Percentiles rank a stretch among this genome's conserved stretches.
Evolutionary conservation across 2,797 vertebrate genomes (phyloP).

Genomic region (Takifugu rubripes): DNA sequence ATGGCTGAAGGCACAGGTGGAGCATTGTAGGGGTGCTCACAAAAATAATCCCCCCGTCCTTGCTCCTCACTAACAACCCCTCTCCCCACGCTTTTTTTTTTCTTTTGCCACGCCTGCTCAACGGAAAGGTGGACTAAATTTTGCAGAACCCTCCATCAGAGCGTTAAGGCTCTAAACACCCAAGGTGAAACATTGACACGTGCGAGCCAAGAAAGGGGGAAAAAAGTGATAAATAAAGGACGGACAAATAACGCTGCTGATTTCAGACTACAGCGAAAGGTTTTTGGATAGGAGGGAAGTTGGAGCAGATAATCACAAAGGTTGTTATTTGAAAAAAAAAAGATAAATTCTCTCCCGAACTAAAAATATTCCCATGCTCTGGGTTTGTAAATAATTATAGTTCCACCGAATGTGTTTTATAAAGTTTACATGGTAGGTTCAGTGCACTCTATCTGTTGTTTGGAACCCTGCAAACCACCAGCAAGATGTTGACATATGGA

Average conservation of each 20-base stretch:
- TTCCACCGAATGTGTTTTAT: slow-evolving; percentile 98
- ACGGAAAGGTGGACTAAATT: slow-evolving; percentile 69
- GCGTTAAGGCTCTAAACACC: slow-evolving; percentile 56
- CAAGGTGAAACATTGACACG: slow-evolving; percentile 45
- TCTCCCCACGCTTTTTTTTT: slow-evolving; percentile 33
- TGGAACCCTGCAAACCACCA: slow-evolving; percentile 97
- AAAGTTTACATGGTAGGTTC: slow-evolving; percentile 99
- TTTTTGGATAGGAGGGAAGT: slow-evolving; percentile 3
- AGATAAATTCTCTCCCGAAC: slow-evolving; percentile 63
- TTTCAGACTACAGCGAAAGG: not conserved
- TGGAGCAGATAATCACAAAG: slow-evolving; percentile 16
- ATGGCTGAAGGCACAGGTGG: slow-evolving; percentile 82
- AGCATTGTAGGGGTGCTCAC: slow-evolving; percentile 81
- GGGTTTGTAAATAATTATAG: slow-evolving; percentile 99
- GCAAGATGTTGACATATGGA: slow-evolving; percentile 98
- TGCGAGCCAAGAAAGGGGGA: slow-evolving; percentile 28
- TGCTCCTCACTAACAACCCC: slow-evolving; percentile 53
- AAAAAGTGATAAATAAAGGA: slow-evolving; percentile 25
- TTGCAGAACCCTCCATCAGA: slow-evolving; percentile 65
- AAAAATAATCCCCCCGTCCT: slow-evolving; percentile 67
- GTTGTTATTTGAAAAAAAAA: slow-evolving; percentile 27
- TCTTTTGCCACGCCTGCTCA: slow-evolving; percentile 56
- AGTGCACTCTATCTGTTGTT: slow-evolving; percentile 99
- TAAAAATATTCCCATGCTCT: slow-evolving; percentile 91
- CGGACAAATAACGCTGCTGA: slow-evolving; percentile 14